These are phyloP conservation scores for Neocrepidodera transversa DNA, from an alignment of 2,888 invertebrate genomes.

Conservation along the genomic window DNA sequence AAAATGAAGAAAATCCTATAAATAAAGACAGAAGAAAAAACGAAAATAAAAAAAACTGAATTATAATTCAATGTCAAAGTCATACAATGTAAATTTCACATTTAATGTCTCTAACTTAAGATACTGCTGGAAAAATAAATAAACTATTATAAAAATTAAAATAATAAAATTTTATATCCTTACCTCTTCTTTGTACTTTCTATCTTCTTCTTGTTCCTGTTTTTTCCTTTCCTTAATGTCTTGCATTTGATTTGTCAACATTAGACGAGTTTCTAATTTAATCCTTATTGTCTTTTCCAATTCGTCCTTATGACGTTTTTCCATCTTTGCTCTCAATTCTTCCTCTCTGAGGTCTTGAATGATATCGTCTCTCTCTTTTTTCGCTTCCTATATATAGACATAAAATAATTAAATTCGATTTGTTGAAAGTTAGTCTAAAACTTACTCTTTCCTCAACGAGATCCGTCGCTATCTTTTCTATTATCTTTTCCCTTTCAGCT, in stretches of 20 bases:
- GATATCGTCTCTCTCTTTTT: constrained; percentile 59
- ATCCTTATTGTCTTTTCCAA: constrained; percentile 57
- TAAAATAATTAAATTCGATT: not conserved
- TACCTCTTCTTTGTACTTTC: constrained; percentile 60
- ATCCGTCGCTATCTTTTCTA: constrained; percentile 52
- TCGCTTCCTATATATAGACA: constrained; percentile 41
- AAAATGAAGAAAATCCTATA: too few relatives aligned
- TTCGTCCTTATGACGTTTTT: constrained; percentile 57
- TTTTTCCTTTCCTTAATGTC: constrained; percentile 49
- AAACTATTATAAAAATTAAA: too few relatives aligned
- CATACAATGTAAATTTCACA: too few relatives aligned
- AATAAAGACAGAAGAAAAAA: too few relatives aligned
- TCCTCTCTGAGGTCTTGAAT: constrained; percentile 63
- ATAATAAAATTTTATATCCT: too few relatives aligned
- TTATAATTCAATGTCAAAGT: too few relatives aligned
- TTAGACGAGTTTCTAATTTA: constrained; percentile 54
- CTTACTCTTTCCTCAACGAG: constrained; percentile 53
- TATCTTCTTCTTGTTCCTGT: constrained; percentile 58
- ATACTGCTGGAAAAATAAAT: too few relatives aligned
- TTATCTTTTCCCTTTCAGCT: constrained; percentile 49
- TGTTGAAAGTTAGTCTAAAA: not conserved
- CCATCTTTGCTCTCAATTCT: constrained; percentile 62
- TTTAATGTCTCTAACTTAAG: too few relatives aligned
- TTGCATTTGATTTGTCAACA: constrained; percentile 53
- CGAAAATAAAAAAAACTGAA: too few relatives aligned